Conservation (phyloP, 1,140 invertebrate species). For the Diuraphis noxia region DNA sequence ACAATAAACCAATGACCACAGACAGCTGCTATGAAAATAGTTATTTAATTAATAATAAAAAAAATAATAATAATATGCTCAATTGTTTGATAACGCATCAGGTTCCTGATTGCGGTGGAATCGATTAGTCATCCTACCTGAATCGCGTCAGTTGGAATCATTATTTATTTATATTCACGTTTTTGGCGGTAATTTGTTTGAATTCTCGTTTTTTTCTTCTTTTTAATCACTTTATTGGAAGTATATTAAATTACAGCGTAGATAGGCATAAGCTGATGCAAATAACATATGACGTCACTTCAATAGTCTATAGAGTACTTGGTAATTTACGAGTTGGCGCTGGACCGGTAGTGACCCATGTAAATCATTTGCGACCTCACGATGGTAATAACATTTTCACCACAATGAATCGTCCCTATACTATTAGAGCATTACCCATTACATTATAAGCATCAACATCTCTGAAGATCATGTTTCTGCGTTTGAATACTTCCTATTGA, state of each 20-base stretch:
- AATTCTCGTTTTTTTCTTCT: background rate
- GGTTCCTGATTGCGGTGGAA: background rate
- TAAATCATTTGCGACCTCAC: constrained; percentile 30
- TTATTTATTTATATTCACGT: constrained; percentile 11
- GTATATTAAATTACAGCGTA: background rate
- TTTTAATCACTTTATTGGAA: constrained; percentile 4
- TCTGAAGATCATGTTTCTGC: background rate
- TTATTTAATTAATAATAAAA: background rate
- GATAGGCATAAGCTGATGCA: background rate
- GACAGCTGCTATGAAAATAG: background rate
- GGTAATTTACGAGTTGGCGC: constrained; percentile 24
- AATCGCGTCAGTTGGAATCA: background rate
- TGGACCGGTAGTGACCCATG: constrained; percentile 25
- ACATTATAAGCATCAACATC: background rate
- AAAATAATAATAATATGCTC: background rate
- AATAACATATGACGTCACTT: constrained; percentile 11
- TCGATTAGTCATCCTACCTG: background rate
- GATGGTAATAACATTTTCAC: constrained; percentile 1
- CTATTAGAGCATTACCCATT: background rate
- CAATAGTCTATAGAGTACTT: background rate
- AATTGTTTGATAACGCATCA: background rate
- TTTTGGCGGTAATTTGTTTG: constrained; percentile 1
- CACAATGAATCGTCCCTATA: constrained; percentile 18
- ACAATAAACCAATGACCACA: background rate
- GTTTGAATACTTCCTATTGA: background rate